phyloP scores from a whole-genome alignment of 2,797 vertebrate species.

The Cossypha dichroa region DNA sequence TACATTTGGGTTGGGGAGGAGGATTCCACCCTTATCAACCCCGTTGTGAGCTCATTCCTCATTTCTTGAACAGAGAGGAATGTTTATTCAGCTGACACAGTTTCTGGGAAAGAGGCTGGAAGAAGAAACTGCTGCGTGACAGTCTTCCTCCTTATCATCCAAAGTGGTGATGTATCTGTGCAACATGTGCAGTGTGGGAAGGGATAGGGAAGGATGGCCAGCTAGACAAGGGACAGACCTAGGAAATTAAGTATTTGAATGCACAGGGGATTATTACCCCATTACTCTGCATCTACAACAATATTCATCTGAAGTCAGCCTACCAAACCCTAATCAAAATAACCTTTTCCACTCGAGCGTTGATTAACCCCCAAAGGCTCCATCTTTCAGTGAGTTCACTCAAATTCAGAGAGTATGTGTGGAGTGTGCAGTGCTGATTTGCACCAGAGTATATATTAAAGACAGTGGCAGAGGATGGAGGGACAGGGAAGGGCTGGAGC shows the following conservation, averaged over 20 bases:
- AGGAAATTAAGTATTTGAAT: not conserved
- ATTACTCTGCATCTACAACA: not conserved
- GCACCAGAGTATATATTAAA: not conserved
- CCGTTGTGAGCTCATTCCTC: not conserved
- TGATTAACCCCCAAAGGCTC: slow-evolving; percentile 50
- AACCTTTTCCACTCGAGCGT: not conserved
- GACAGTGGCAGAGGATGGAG: not conserved
- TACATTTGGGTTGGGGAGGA: rapidly evolving
- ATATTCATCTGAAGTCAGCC: not conserved
- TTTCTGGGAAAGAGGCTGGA: slow-evolving; percentile 26
- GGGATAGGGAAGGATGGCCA: not conserved
- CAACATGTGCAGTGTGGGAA: not conserved
- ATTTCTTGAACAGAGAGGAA: slow-evolving; percentile 36
- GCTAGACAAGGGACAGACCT: not conserved
- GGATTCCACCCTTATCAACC: slow-evolving; percentile 49
- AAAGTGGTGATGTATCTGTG: not conserved
- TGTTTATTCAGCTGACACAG: slow-evolving; percentile 53
- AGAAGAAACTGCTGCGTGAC: not conserved
- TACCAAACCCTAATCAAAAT: slow-evolving; percentile 34
- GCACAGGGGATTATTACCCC: not conserved
- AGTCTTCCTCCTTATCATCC: not conserved
- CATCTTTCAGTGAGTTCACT: slow-evolving; percentile 21
- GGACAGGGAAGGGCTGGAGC: not conserved
- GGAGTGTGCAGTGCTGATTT: slow-evolving; percentile 7
- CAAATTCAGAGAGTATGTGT: not conserved